Percentiles rank a stretch among this genome's conserved stretches.
Evolutionary conservation across 1,140 invertebrate species (phyloP).

Genomic region (Berghia stephanieae): DNA sequence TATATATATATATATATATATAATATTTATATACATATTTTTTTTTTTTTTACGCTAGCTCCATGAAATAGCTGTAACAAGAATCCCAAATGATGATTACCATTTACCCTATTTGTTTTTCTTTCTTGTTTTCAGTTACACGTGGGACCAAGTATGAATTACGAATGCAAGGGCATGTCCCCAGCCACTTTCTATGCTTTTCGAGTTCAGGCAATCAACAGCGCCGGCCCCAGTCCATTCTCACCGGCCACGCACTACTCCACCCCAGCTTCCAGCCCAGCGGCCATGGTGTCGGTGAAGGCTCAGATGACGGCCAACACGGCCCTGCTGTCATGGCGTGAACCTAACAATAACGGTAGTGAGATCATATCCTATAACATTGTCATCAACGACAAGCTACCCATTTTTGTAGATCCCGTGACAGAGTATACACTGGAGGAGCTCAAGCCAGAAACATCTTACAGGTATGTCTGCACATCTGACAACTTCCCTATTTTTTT

Average conservation of each 20-base stretch:
- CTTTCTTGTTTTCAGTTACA: conserved; percentile 64
- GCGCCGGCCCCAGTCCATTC: conserved; percentile 61
- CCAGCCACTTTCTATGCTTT: conserved; percentile 84
- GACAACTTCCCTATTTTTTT: background rate
- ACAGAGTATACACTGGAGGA: conserved; percentile 66
- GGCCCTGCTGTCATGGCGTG: conserved; percentile 77
- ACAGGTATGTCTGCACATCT: conserved; percentile 66
- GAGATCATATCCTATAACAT: conserved; percentile 80
- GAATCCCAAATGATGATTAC: background rate
- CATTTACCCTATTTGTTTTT: background rate
- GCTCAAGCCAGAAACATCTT: conserved; percentile 71
- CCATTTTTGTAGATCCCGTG: conserved; percentile 50
- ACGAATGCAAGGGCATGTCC: conserved; percentile 78
- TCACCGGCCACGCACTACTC: conserved; percentile 52
- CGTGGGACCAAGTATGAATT: conserved; percentile 68
- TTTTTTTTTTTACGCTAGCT: background rate
- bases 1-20: background rate
- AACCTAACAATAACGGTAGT: conserved; percentile 74
- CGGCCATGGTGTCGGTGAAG: conserved; percentile 69
- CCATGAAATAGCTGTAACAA: background rate
- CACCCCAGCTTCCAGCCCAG: conserved; percentile 63
- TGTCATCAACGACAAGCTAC: conserved; percentile 74
- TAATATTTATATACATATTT: too few species aligned
- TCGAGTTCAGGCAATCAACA: conserved; percentile 72
- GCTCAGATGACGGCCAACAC: conserved; percentile 73